Evolutionary conservation across 2,888 invertebrate genomes (phyloP).

Genomic region (Carcina quercana): DNA sequence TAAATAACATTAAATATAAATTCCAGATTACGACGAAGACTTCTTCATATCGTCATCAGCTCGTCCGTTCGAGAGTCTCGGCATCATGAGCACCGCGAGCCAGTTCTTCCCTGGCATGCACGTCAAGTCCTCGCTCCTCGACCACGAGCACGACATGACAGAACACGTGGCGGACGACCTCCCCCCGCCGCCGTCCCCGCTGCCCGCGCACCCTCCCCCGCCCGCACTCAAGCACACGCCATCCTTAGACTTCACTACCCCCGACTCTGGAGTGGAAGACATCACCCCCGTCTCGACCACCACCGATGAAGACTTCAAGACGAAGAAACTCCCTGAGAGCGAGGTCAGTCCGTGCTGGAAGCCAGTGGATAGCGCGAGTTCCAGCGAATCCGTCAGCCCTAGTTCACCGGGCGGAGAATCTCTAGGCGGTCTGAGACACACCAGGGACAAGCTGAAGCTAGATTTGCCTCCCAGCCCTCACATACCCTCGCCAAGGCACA

Average conservation of each 20-base stretch:
- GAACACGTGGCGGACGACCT: conserved; percentile 35
- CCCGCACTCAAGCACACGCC: conserved; percentile 34
- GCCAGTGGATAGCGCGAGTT: conserved; percentile 51
- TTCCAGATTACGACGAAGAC: conserved; percentile 76
- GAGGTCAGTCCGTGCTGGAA: conserved; percentile 36
- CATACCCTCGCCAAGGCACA: conserved; percentile 53
- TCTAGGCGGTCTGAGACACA: conserved; percentile 82
- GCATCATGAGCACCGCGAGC: conserved; percentile 70
- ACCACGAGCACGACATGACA: conserved; percentile 27
- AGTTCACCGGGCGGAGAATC: conserved; percentile 56
- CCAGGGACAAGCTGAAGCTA: conserved; percentile 80
- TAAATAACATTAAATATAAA: no score
- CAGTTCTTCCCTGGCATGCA: conserved; percentile 82
- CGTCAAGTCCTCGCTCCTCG: conserved; percentile 39
- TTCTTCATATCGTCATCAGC: conserved; percentile 84
- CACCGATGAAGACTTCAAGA: conserved; percentile 46
- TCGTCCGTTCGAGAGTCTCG: conserved; percentile 80
- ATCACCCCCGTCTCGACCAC: conserved; percentile 65
- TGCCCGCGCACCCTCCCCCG: conserved; percentile 24
- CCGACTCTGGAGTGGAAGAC: conserved; percentile 78
- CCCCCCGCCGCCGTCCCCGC: conserved; percentile 34
- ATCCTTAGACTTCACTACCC: conserved; percentile 69
- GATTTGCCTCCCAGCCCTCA: conserved; percentile 78
- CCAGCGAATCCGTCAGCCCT: conserved; percentile 61
- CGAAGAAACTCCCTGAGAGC: conserved; percentile 33